phyloP scores from a whole-genome alignment of 2,797 vertebrate species.

The Hoplostethus atlanticus region DNA sequence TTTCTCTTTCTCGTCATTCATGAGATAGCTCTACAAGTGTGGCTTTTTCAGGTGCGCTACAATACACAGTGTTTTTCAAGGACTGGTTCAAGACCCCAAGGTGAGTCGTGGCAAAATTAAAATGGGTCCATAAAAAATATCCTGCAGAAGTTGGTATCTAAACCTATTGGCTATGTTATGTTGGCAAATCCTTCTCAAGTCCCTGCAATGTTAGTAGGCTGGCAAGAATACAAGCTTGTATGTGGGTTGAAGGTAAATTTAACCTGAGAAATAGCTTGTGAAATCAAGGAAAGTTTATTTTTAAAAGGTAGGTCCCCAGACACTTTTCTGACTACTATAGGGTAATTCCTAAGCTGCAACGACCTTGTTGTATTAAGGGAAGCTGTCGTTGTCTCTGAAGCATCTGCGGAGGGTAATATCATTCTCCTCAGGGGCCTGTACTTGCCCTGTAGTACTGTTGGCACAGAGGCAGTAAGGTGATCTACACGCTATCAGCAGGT shows the following conservation, averaged over 20 bases:
- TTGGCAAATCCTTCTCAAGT: not conserved
- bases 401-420: conserved; percentile 54
- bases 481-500: conserved; percentile 72
- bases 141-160: not conserved
- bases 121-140: not conserved
- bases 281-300: too few relatives aligned
- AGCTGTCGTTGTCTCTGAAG: conserved; percentile 46
- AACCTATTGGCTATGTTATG: not conserved
- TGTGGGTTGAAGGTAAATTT: too few relatives aligned
- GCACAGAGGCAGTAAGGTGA: conserved; percentile 73
- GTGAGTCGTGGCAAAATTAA: not conserved
- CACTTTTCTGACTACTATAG: not conserved
- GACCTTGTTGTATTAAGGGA: conserved; percentile 38
- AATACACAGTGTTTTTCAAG: not conserved
- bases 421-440: conserved; percentile 49
- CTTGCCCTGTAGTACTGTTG: conserved; percentile 56
- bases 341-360: conserved; percentile 42
- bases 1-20: not conserved
- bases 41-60: not conserved
- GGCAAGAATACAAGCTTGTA: too few relatives aligned
- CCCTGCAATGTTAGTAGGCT: not conserved
- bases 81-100: not conserved
- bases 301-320: too few relatives aligned
- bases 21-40: too few relatives aligned
- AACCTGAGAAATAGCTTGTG: too few relatives aligned